Percentiles rank a stretch among this genome's conserved stretches.
Conservation (phyloP, 2,888 invertebrate species). For the Acanthosepion lycidas region DNA sequence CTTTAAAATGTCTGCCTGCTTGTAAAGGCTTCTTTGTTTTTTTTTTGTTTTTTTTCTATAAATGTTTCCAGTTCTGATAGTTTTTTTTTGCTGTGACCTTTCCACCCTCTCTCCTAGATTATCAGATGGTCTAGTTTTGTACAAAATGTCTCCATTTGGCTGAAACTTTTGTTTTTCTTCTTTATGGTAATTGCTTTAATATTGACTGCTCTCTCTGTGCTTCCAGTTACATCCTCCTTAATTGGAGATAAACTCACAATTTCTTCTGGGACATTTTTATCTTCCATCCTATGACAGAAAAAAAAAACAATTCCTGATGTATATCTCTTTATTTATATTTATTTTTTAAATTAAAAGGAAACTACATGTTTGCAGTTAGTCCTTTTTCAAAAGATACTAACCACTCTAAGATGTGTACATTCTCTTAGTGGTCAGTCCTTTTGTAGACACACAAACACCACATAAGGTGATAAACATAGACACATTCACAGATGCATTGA, state of each 20-base stretch:
- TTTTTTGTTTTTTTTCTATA: too few species aligned
- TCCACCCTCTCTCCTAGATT: not conserved
- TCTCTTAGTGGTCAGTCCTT: too few species aligned
- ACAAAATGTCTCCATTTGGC: not conserved
- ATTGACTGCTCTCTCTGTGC: not conserved
- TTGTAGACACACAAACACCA: too few species aligned
- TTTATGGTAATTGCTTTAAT: not conserved
- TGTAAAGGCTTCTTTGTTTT: not conserved
- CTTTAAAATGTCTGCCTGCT: not conserved
- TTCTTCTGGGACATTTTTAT: not conserved
- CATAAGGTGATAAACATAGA: too few species aligned
- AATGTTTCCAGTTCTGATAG: not conserved
- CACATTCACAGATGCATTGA: not conserved
- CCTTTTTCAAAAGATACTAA: not conserved
- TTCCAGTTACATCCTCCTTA: not conserved
- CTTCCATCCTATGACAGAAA: not conserved
- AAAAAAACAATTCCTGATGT: not conserved
- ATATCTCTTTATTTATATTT: not conserved
- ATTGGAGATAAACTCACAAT: not conserved
- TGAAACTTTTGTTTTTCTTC: not conserved
- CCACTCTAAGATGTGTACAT: too few species aligned
- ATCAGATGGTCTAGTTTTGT: not conserved
- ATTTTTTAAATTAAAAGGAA: not conserved
- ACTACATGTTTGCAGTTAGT: not conserved
- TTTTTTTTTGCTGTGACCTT: not conserved